Base-by-base conservation (phyloP, 2,888 invertebrate genomes). In the Platycnemis pennipes region DNA sequence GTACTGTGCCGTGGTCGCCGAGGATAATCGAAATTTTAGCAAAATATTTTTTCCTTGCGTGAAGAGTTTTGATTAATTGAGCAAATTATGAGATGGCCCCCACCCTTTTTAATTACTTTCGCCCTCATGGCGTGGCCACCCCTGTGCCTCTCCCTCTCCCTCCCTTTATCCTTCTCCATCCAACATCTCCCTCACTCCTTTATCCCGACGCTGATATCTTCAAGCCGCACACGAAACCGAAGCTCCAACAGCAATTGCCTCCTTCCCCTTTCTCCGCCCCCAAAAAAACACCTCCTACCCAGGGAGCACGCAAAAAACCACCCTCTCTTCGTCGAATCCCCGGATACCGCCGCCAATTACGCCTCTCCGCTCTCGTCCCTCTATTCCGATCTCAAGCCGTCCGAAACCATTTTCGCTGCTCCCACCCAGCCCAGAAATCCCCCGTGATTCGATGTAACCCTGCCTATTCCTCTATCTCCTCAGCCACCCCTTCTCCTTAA, bases 331-430 rank as follows among this genome's bases (percentile, higher is more conserved):
- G 8, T 37, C 89, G 31, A 89, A 53, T 89, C 53, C 53, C 13
- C 88, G 53, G 42, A 88, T 49, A 49, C 88, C 88, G 37, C 88
- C 53, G 49, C 88, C 88, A 88, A 89, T 89, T 89, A 89, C 89
- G 26, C 19, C 86, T 5, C 86, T 19, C 26, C 88, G 45, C 88
- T 88, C 49, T 88, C 56, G 22, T n/a, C 7, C n/a, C 63, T n/a
- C 22, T 63, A 5, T n/a, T n/a, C 7, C 22, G 22, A 22, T 63
- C n/a, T 63, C 63, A 2, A 63, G 63, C n/a, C n/a, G n/a, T 63
- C n/a, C 63, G n/a, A 63, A n/a, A n/a, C 63, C 63, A 5, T n/a
- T 63, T 63, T 63, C 63, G 8, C 63, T n/a, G 63, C 63, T 3
- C n/a, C 63, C 26, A 63, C 1, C 5, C n/a, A 53, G 16, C 11